phyloP scores from a whole-genome alignment of 2,113 vertebrate genomes.

The Nerophis lumbriciformis region DNA sequence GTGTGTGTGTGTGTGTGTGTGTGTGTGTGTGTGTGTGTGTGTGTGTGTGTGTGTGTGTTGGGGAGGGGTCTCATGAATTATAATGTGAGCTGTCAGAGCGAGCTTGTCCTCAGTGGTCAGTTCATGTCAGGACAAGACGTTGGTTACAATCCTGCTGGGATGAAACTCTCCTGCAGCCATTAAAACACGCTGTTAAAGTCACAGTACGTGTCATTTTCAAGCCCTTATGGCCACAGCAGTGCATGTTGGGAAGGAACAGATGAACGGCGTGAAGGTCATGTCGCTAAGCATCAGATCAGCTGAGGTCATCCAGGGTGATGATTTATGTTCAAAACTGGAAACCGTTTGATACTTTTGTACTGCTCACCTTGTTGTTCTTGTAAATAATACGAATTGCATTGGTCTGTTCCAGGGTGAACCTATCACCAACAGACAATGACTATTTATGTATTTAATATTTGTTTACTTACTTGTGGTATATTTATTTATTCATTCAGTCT shows the following conservation, averaged over 20 bases:
- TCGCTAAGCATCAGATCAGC: conserved; percentile 66
- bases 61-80: conserved; percentile 57
- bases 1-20: not conserved
- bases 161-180: not conserved
- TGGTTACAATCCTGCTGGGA: conserved; percentile 14
- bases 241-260: conserved; percentile 22
- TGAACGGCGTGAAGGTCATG: conserved; percentile 61
- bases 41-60: conserved; percentile 5
- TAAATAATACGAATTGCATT: too few relatives aligned
- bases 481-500: too few relatives aligned
- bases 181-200: conserved; percentile 12
- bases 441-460: too few relatives aligned
- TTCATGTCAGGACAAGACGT: conserved; percentile 45
- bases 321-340: not conserved
- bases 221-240: too few relatives aligned
- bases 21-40: conserved; percentile 22
- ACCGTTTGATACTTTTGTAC: not conserved
- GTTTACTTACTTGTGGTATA: too few relatives aligned
- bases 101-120: conserved; percentile 43
- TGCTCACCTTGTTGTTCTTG: not conserved
- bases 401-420: too few relatives aligned
- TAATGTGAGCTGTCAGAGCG: conserved; percentile 54
- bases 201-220: not conserved
- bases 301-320: not conserved
- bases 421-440: too few relatives aligned